These are phyloP conservation scores for Scaptodrosophila latifasciaeformis DNA, from an alignment of 2,888 invertebrate genomes.

Conservation along the genomic window DNA sequence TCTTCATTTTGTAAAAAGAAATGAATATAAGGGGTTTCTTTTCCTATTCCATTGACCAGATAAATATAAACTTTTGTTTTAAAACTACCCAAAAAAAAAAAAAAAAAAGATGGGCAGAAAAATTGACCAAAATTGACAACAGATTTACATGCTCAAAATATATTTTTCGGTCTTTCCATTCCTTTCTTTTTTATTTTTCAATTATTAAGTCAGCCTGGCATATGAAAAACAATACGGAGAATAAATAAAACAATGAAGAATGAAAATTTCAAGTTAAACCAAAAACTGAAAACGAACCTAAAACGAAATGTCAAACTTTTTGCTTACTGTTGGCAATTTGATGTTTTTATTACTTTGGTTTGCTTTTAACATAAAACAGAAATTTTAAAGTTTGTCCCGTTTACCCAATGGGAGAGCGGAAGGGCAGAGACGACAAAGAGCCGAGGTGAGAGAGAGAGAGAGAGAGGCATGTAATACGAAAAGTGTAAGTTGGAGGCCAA, in stretches of 20 bases:
- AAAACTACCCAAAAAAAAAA: slow-evolving; percentile 9
- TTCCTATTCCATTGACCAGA: slow-evolving; percentile 18
- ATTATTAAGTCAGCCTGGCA: slow-evolving; percentile 47
- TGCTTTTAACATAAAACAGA: slow-evolving; percentile 37
- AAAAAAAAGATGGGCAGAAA: slow-evolving; percentile 26
- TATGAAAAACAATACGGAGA: slow-evolving; percentile 16
- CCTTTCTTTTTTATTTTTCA: slow-evolving; percentile 27
- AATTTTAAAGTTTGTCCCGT: slow-evolving; percentile 34
- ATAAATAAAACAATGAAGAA: slow-evolving; percentile 15
- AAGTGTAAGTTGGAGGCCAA: neutral
- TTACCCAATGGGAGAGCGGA: no score
- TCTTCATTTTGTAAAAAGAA: neutral
- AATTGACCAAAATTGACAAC: slow-evolving; percentile 9
- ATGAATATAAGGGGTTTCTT: slow-evolving; percentile 26
- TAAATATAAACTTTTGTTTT: slow-evolving; percentile 23
- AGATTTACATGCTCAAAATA: slow-evolving; percentile 33
- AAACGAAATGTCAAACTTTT: slow-evolving; percentile 18
- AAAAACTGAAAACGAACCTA: slow-evolving; percentile 10
- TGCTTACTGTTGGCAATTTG: slow-evolving; percentile 14
- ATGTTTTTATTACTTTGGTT: slow-evolving; percentile 33
- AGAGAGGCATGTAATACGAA: no score
- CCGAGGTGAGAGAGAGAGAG: no score
- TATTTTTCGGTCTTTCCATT: slow-evolving; percentile 7
- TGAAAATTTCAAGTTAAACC: slow-evolving; percentile 17
- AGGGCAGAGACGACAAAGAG: no score